Evolutionary conservation across 1,140 invertebrate species (phyloP).

Genomic region (Drosophila saltans): DNA sequence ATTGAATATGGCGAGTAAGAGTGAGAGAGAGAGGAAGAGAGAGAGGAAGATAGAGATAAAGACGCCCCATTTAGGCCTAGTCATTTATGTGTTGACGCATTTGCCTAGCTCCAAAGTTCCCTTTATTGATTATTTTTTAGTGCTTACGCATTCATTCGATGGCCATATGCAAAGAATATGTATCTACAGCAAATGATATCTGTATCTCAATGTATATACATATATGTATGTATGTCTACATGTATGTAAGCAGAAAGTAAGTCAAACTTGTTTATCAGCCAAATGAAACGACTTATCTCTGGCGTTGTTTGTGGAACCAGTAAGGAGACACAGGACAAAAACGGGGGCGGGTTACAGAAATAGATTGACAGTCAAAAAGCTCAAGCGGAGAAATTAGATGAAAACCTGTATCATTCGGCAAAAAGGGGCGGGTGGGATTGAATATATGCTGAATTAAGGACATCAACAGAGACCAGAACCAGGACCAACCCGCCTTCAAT

Average conservation of each 20-base stretch:
- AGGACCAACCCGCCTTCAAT: conserved; percentile 4
- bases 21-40: background rate
- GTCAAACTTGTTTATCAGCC: conserved; percentile 77
- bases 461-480: conserved; percentile 22
- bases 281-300: conserved; percentile 62
- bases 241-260: conserved; percentile 54
- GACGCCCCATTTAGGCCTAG: conserved; percentile 39
- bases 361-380: conserved; percentile 38
- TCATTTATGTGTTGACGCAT: conserved; percentile 50
- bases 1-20: background rate
- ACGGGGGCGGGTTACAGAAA: background rate
- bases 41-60: conserved; percentile 22
- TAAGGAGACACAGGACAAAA: background rate
- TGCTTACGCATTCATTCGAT: conserved; percentile 67
- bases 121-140: conserved; percentile 74
- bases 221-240: too few species aligned
- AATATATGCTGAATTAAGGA: conserved; percentile 63
- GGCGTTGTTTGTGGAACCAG: background rate
- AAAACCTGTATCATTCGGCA: conserved; percentile 59
- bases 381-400: conserved; percentile 79
- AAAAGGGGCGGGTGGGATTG: conserved; percentile 31
- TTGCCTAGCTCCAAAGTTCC: conserved; percentile 64
- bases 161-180: conserved; percentile 60
- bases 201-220: conserved; percentile 18
- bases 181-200: conserved; percentile 35